phyloP scores from a whole-genome alignment of 2,797 vertebrate genomes.

The Momotus momota region DNA sequence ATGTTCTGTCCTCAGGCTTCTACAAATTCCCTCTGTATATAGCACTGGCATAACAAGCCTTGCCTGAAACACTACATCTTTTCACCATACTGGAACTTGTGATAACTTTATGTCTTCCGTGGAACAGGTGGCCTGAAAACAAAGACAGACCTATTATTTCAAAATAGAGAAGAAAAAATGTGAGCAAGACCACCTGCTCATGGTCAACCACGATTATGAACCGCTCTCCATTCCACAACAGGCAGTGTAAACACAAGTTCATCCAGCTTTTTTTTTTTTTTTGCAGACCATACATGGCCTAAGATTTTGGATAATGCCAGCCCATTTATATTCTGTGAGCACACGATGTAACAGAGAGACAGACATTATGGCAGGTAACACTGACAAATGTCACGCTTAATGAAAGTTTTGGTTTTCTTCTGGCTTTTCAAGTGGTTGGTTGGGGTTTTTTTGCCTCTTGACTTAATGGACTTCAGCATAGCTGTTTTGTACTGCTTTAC shows the following conservation, averaged over 20 bases:
- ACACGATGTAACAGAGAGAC: background rate
- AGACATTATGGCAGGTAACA: background rate
- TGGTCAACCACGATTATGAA: background rate
- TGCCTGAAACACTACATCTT: background rate
- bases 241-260: background rate
- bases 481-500: background rate
- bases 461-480: background rate
- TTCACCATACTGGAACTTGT: background rate
- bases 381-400: background rate
- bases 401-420: background rate
- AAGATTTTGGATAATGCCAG: background rate
- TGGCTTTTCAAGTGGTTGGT: background rate
- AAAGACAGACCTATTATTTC: background rate
- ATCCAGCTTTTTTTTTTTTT: background rate
- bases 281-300: background rate
- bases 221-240: rapidly evolving
- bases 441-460: background rate
- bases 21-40: background rate
- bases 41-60: background rate
- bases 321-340: rapidly evolving
- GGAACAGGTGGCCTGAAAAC: background rate
- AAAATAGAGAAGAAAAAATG: rapidly evolving
- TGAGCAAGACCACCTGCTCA: rapidly evolving
- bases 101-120: background rate
- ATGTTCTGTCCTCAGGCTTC: background rate